Evolutionary conservation across 2,888 invertebrate genomes (phyloP).

Genomic region (Heliconius cydno): DNA sequence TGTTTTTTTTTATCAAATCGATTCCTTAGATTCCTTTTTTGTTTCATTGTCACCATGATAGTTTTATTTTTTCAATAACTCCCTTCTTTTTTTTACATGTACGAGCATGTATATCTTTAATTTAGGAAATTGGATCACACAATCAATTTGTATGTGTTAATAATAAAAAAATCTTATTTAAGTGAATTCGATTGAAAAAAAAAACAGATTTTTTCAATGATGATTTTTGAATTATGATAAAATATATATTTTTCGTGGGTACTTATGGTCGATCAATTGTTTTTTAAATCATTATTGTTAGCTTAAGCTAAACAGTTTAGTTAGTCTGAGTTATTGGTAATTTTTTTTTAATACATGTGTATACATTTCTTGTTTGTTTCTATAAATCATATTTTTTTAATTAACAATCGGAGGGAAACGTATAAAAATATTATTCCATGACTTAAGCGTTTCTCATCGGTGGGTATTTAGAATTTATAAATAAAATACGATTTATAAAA

Average conservation of each 20-base stretch:
- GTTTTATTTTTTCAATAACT: too few species aligned
- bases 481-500: neutral
- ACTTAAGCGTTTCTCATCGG: neutral
- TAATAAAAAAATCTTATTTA: neutral
- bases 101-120: too few species aligned
- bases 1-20: neutral
- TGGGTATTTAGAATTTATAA: constrained; percentile 1
- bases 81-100: too few species aligned
- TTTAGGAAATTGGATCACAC: too few species aligned
- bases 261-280: neutral
- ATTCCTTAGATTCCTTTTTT: neutral
- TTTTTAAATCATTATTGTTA: neutral
- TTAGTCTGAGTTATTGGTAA: neutral
- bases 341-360: neutral
- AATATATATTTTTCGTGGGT: neutral
- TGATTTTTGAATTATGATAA: too few species aligned
- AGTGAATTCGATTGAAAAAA: too few species aligned
- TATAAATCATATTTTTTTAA: neutral
- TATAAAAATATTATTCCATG: neutral
- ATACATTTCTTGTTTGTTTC: neutral
- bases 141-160: neutral
- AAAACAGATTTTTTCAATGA: neutral
- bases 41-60: too few species aligned
- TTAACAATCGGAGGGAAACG: neutral
- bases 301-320: too few species aligned